phyloP scores from a whole-genome alignment of 2,113 vertebrate species.

The Sitta europaea region DNA sequence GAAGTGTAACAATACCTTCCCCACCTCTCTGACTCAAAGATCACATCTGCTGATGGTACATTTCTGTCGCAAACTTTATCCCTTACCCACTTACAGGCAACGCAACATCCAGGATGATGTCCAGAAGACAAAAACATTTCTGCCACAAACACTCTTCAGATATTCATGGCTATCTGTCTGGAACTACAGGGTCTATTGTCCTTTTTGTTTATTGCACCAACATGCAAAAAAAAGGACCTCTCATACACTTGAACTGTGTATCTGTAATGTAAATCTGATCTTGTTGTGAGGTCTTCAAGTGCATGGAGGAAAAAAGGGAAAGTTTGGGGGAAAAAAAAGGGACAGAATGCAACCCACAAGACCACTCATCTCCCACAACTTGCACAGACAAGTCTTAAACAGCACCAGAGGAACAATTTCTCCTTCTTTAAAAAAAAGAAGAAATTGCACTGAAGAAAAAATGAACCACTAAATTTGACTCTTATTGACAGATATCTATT shows the following conservation, averaged over 20 bases:
- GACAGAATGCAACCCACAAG: background rate
- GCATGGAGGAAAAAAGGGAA: background rate
- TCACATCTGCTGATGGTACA: background rate
- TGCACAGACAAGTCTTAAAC: background rate
- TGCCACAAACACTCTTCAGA: background rate
- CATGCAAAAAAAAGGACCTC: background rate
- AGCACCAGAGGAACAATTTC: background rate
- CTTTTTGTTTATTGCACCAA: background rate
- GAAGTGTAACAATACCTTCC: background rate
- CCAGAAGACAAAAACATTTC: background rate
- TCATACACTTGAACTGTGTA: background rate
- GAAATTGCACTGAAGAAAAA: background rate
- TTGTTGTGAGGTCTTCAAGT: background rate
- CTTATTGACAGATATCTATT: background rate
- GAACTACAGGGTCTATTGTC: background rate
- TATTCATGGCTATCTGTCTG: background rate
- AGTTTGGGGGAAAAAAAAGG: rapidly evolving
- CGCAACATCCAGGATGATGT: background rate
- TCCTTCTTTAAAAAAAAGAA: background rate
- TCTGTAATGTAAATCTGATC: background rate
- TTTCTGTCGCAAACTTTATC: background rate
- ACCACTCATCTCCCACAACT: background rate
- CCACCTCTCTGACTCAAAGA: rapidly evolving
- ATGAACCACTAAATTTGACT: background rate
- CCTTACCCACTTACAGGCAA: background rate